Evolutionary conservation across 1,140 invertebrate species (phyloP).

Genomic region (Bilobella aurantiaca): DNA sequence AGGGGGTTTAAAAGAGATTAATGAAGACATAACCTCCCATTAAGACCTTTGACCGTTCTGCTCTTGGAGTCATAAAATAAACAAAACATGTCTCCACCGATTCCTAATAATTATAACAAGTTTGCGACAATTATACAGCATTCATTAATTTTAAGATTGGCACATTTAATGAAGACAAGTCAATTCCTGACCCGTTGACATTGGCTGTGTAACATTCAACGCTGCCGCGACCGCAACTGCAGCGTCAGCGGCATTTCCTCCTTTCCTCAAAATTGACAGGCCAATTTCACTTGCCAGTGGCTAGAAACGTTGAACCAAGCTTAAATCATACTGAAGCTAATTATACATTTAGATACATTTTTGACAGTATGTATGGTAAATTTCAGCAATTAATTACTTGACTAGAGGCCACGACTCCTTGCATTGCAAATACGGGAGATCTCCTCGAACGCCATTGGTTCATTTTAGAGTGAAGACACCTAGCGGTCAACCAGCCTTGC

Average conservation of each 20-base stretch:
- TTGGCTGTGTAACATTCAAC: conserved; percentile 41
- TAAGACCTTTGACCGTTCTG: conserved; percentile 21
- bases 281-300: conserved; percentile 28
- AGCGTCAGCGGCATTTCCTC: conserved; percentile 46
- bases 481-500: neutral
- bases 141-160: neutral
- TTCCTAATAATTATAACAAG: conserved; percentile 23
- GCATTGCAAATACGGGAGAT: conserved; percentile 16
- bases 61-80: conserved; percentile 40
- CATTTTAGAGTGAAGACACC: neutral
- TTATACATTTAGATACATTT: too few relatives aligned
- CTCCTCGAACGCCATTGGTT: conserved; percentile 20
- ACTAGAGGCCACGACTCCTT: conserved; percentile 23
- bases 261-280: conserved; percentile 38
- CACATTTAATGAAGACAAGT: neutral
- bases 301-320: conserved; percentile 10
- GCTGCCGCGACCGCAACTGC: conserved; percentile 42
- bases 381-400: too few relatives aligned
- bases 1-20: neutral
- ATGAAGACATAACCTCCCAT: conserved; percentile 21
- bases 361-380: too few relatives aligned
- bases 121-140: neutral
- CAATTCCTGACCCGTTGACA: conserved; percentile 36
- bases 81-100: conserved; percentile 43
- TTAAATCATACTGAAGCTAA: too few relatives aligned